These are phyloP conservation scores for Chelmon rostratus DNA, from an alignment of 2,797 vertebrate species.

Conservation along the genomic window DNA sequence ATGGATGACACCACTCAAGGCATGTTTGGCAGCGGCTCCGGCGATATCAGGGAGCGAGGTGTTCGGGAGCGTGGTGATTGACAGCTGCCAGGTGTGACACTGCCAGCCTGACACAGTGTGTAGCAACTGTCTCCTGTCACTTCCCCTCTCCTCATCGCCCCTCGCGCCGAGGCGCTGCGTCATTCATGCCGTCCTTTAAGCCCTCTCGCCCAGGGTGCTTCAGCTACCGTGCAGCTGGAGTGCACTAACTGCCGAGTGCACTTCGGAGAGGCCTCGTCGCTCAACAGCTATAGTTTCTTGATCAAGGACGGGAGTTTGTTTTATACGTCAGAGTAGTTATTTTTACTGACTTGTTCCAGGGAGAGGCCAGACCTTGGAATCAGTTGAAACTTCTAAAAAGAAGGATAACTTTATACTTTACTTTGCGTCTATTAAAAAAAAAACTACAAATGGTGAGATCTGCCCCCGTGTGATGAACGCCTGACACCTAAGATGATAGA, in stretches of 20 bases:
- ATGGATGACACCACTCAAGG: constrained; percentile 82
- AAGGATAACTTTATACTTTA: not conserved
- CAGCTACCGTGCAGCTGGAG: constrained; percentile 64
- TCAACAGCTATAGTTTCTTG: constrained; percentile 38
- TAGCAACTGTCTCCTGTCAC: constrained; percentile 85
- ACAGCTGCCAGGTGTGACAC: constrained; percentile 88
- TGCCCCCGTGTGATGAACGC: rapidly evolving
- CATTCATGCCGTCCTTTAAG: constrained; percentile 57
- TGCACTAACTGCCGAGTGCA: constrained; percentile 47
- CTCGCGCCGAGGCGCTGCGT: constrained; percentile 21
- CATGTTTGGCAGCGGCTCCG: constrained; percentile 82
- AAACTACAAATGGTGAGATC: not conserved
- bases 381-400: not conserved
- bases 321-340: constrained; percentile 12
- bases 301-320: constrained; percentile 37
- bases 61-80: constrained; percentile 78
- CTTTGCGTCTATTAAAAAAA: no score
- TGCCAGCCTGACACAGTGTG: constrained; percentile 72
- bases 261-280: constrained; percentile 50
- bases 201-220: constrained; percentile 58
- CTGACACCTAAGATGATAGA: no score
- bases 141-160: constrained; percentile 65
- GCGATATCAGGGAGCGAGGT: constrained; percentile 79
- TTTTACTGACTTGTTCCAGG: constrained; percentile 6
- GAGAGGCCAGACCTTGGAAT: not conserved